Base-by-base conservation (phyloP, 2,797 vertebrate species). In the Ambastaia sidthimunki region DNA sequence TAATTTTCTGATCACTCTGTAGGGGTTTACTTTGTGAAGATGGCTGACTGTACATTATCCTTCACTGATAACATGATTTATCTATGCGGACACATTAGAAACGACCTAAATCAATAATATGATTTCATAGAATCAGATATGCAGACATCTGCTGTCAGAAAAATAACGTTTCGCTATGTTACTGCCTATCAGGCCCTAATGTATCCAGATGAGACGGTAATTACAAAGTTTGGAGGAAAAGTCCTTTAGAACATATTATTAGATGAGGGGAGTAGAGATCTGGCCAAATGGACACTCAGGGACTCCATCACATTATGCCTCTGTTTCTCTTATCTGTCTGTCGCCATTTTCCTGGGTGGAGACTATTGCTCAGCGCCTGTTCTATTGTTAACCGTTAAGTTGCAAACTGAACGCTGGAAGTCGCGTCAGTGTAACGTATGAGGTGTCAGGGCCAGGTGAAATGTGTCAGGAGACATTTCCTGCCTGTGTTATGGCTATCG, bases 161-260 rank as follows among this genome's bases (percentile, higher is more conserved):
- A 16, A n/a, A 28, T 7, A 47, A 66, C 6, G 6, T 74, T 72
- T 75, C 72, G 37, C 50, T 65, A 47, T 7, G 23, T 77, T 52
- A 34, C 55, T 47, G 77, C 34, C n/a, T 37, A 7, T 65, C 63
- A 59, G 71, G 28, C 57, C 87, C 86, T 81, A 78, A 85, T 76
- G 67, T 50, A 31, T 63, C 74, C 69, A 77, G 68, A 81, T 66
- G 78, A 83, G 80, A 87, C 69, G 71, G 76, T 89, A 88, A 90
- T 91, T 88, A 88, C 80, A 87, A 78, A 83, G 83, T 87, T 89
- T 88, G 88, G 88, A 87, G 86, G 73, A 80, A 85, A 86, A 86
- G 85, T 87, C 83, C 87, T 81, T 86, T 89, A 89, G 79, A 65
- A 79, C 82, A 80, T 80, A 85, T 89, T 89, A 88, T 88, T 84